These are phyloP conservation scores for Melipona quadrifasciata DNA, from an alignment of 1,140 invertebrate genomes.

Conservation along the genomic window DNA sequence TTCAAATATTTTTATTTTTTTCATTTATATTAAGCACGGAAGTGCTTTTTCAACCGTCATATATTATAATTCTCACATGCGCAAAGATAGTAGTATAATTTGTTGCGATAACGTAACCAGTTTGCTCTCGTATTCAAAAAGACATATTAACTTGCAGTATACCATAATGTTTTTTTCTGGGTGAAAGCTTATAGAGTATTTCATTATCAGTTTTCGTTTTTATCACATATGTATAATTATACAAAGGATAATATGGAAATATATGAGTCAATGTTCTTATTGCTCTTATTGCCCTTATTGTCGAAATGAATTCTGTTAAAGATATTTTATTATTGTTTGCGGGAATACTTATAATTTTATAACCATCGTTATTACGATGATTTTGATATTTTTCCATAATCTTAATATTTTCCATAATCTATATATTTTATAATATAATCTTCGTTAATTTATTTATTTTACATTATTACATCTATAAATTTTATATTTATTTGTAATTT, in stretches of 20 bases:
- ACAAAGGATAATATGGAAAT: constrained; percentile 13
- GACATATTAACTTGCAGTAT: constrained; percentile 51
- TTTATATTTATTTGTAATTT: not conserved
- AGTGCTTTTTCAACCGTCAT: not conserved
- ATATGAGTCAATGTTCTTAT: not conserved
- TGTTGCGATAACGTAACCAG: constrained; percentile 47
- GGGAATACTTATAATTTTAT: not conserved
- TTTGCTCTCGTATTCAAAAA: constrained; percentile 52
- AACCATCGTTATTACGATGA: not conserved
- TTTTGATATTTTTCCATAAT: not conserved
- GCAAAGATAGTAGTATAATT: constrained; percentile 33
- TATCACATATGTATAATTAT: not conserved
- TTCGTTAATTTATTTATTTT: not conserved
- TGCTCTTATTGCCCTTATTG: not conserved
- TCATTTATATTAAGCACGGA: not conserved
- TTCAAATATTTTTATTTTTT: not conserved
- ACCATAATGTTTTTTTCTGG: constrained; percentile 38
- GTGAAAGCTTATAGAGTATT: not conserved
- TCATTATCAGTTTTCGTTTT: constrained; percentile 10
- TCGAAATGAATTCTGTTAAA: not conserved
- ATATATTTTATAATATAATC: too few relatives aligned
- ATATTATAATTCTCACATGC: too few relatives aligned
- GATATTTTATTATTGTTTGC: not conserved
- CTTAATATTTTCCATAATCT: not conserved
- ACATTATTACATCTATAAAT: not conserved